These are phyloP conservation scores for Laupala kohalensis DNA, from an alignment of 1,140 invertebrate species.

Conservation along the genomic window DNA sequence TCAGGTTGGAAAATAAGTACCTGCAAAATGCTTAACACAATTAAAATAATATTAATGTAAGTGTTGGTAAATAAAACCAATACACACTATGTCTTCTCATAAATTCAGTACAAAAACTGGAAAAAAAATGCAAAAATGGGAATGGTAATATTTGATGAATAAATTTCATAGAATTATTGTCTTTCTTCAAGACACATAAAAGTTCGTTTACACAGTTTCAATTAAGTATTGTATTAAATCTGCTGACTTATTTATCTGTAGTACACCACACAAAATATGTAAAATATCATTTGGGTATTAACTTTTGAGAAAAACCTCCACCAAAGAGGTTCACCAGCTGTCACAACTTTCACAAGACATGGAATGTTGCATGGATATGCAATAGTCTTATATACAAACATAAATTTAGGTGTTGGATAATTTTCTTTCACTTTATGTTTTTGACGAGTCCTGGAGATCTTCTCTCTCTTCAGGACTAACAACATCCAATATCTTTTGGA, in stretches of 20 bases:
- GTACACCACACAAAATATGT: neutral
- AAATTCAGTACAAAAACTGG: too few species aligned
- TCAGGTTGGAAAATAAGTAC: too few species aligned
- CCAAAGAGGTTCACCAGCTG: too few species aligned
- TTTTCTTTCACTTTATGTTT: neutral
- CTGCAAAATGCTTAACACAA: too few species aligned
- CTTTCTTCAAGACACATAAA: too few species aligned
- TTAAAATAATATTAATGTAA: too few species aligned
- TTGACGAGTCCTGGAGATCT: neutral
- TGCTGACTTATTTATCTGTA: too few species aligned
- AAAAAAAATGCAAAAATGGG: neutral
- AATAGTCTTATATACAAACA: neutral
- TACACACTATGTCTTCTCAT: too few species aligned
- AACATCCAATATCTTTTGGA: conserved; percentile 15
- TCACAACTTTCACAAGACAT: too few species aligned
- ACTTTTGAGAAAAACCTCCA: neutral
- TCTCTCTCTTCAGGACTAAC: conserved; percentile 15
- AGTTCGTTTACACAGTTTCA: too few species aligned
- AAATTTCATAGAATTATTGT: neutral
- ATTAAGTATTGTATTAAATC: neutral
- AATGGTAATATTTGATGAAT: neutral
- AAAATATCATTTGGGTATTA: neutral
- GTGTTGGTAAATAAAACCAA: too few species aligned
- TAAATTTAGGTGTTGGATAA: neutral
- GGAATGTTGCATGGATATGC: neutral